Evolutionary conservation across 1,140 invertebrate genomes (phyloP).

Genomic region (Oncopeltus fasciatus): DNA sequence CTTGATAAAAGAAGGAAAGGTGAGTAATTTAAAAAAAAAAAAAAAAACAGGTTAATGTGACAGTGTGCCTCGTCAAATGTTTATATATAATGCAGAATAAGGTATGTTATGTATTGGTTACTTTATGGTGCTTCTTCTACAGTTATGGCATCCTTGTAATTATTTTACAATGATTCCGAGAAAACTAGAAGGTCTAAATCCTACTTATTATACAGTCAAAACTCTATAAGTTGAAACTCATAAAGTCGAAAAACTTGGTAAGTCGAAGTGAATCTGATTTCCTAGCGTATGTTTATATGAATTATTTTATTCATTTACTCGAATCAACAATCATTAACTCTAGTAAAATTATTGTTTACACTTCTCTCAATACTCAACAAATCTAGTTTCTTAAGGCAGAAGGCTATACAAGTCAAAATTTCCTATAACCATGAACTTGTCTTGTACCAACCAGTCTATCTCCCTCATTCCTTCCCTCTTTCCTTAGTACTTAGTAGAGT

Average conservation of each 20-base stretch:
- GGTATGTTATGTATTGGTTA: too few species aligned
- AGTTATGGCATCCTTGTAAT: too few species aligned
- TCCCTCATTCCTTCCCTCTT: background rate
- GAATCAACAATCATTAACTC: background rate
- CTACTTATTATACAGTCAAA: too few species aligned
- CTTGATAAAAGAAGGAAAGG: conserved; percentile 83
- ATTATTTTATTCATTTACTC: background rate
- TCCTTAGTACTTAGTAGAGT: background rate
- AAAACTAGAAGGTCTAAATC: too few species aligned
- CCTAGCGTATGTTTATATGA: background rate
- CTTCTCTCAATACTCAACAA: background rate
- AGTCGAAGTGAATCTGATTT: background rate
- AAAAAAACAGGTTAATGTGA: too few species aligned
- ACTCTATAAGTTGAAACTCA: too few species aligned
- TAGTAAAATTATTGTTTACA: background rate
- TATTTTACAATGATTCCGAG: too few species aligned
- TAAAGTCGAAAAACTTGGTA: background rate
- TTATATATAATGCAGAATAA: too few species aligned
- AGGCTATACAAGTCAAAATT: background rate
- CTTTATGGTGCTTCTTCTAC: too few species aligned
- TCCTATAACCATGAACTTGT: background rate
- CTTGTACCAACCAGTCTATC: background rate
- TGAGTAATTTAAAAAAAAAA: conserved; percentile 17
- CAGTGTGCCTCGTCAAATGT: too few species aligned
- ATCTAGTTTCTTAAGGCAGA: too few species aligned